Evolutionary conservation across 2,888 invertebrate species (phyloP).

Genomic region (Clitarchus hookeri): DNA sequence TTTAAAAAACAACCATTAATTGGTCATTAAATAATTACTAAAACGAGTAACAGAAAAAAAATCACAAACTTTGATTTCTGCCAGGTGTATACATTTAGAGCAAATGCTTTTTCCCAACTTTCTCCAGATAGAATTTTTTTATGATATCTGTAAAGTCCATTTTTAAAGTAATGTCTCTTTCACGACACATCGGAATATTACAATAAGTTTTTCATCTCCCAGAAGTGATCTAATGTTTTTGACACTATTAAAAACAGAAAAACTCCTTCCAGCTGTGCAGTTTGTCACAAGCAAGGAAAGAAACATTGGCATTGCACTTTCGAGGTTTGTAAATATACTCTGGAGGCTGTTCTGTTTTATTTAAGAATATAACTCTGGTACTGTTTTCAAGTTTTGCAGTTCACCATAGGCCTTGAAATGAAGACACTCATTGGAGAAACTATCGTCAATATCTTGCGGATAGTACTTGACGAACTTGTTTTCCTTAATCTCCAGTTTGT

Average conservation of each 20-base stretch:
- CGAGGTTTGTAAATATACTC: neutral
- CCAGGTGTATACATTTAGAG: neutral
- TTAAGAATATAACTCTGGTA: neutral
- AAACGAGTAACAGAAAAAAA: no score
- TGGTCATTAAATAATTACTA: neutral
- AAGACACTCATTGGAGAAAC: neutral
- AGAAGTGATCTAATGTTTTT: conserved; percentile 4
- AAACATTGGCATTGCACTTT: no score
- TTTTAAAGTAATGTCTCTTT: neutral
- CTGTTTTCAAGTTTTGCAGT: neutral
- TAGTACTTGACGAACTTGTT: no score
- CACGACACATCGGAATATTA: neutral
- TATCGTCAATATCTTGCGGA: no score
- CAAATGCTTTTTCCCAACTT: neutral
- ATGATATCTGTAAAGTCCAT: neutral
- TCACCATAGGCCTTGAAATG: neutral
- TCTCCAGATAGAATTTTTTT: neutral
- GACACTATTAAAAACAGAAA: neutral
- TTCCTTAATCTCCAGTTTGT: no score
- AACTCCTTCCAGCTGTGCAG: neutral
- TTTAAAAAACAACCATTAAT: neutral
- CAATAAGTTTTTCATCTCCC: neutral
- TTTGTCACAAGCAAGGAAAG: no score
- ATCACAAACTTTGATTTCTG: neutral
- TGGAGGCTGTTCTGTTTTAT: neutral